Evolutionary conservation across 2,888 invertebrate genomes (phyloP).

Genomic region (Panorpa germanica): DNA sequence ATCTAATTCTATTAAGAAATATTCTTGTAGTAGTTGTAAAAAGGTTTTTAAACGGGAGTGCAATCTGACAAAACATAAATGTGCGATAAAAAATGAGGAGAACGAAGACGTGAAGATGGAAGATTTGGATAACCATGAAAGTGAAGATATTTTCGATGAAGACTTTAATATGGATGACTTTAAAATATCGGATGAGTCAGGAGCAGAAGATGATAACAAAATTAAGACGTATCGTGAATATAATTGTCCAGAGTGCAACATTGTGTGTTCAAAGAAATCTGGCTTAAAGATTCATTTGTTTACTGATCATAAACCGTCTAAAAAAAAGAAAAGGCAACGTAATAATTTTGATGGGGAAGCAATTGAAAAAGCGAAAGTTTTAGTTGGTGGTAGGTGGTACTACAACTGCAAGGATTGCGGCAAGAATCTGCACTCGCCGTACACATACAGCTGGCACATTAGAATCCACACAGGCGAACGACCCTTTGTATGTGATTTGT

Average conservation of each 20-base stretch:
- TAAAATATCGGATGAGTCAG: too few relatives aligned
- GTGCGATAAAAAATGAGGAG: too few relatives aligned
- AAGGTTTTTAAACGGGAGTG: too few relatives aligned
- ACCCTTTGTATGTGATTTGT: constrained; percentile 43
- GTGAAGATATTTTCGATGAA: too few relatives aligned
- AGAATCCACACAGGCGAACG: constrained; percentile 45
- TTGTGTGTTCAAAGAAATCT: constrained; percentile 25
- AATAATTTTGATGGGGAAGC: constrained; percentile 20
- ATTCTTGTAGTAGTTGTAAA: too few relatives aligned
- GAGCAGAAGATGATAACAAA: too few relatives aligned
- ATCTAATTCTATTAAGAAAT: too few relatives aligned
- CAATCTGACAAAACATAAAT: too few relatives aligned
- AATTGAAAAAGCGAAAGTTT: constrained; percentile 18
- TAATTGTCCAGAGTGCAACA: constrained; percentile 26
- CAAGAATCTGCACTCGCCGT: constrained; percentile 36
- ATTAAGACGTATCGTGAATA: constrained; percentile 21
- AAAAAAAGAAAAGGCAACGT: neutral
- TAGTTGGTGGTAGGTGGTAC: constrained; percentile 29
- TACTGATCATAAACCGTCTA: constrained; percentile 1
- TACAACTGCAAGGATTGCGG: constrained; percentile 37
- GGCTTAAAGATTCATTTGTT: constrained; percentile 27
- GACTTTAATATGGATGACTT: too few relatives aligned
- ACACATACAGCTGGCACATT: constrained; percentile 39
- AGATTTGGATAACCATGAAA: too few relatives aligned
- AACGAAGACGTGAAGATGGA: too few relatives aligned